These are phyloP conservation scores for Clarias batrachus DNA, from an alignment of 2,113 vertebrate species.

Conservation along the genomic window DNA sequence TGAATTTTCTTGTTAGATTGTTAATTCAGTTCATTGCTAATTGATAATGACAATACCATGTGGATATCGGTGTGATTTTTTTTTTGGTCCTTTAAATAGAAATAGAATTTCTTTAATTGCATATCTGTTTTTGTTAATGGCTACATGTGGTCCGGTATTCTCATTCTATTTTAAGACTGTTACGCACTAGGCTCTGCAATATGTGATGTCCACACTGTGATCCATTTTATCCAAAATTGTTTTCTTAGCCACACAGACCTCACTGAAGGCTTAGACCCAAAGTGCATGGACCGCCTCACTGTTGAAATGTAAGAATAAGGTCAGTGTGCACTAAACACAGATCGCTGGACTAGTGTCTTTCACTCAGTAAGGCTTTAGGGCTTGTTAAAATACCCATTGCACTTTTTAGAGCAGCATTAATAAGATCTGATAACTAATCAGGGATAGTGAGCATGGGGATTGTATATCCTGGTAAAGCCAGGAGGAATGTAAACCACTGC, in stretches of 20 bases:
- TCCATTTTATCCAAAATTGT: slow-evolving; percentile 20
- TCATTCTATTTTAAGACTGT: neutral
- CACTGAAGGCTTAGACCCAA: neutral
- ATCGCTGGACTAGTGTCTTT: slow-evolving; percentile 33
- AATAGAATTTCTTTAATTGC: neutral
- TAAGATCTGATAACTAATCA: slow-evolving; percentile 68
- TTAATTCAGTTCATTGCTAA: neutral
- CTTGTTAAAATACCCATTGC: slow-evolving; percentile 57
- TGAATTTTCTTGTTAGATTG: neutral
- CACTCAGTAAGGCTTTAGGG: slow-evolving; percentile 49
- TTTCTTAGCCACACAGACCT: slow-evolving; percentile 19
- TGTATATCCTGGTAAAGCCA: slow-evolving; percentile 74
- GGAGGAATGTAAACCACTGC: slow-evolving; percentile 71
- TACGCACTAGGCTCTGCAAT: neutral
- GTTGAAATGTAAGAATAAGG: slow-evolving; percentile 37
- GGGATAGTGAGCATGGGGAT: slow-evolving; percentile 63
- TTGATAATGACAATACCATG: neutral
- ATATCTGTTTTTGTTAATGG: neutral
- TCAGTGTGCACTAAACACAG: slow-evolving; percentile 43
- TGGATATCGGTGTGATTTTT: neutral
- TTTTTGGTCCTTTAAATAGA: neutral
- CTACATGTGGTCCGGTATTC: neutral
- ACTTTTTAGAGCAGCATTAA: slow-evolving; percentile 57
- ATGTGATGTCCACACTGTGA: slow-evolving; percentile 9
- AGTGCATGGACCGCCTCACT: neutral